Conservation (phyloP, 2,113 vertebrate species). For the Chrysochloris asiatica region DNA sequence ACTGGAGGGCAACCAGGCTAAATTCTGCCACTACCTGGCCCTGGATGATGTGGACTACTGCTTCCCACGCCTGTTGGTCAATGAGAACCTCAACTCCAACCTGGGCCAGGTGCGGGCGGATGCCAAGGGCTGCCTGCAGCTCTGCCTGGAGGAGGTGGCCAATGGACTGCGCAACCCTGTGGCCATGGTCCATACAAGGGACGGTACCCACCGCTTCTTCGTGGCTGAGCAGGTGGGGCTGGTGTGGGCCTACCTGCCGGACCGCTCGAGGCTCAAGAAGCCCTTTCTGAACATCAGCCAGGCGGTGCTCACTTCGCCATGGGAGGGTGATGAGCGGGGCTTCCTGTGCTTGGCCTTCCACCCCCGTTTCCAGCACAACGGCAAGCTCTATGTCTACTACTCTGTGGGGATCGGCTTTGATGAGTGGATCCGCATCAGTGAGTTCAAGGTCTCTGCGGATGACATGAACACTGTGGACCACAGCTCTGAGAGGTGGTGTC, state of each 20-base stretch:
- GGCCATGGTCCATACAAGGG: constrained; percentile 94
- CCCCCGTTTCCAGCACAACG: constrained; percentile 90
- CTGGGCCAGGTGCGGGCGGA: constrained; percentile 90
- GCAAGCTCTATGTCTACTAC: constrained; percentile 96
- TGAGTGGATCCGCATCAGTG: constrained; percentile 96
- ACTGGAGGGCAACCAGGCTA: constrained; percentile 82
- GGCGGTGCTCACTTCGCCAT: constrained; percentile 93
- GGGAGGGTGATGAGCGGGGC: constrained; percentile 97
- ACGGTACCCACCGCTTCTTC: constrained; percentile 95
- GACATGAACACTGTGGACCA: constrained; percentile 95
- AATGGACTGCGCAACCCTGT: constrained; percentile 93
- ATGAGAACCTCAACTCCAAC: constrained; percentile 87
- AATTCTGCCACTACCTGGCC: constrained; percentile 88
- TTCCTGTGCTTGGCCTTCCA: constrained; percentile 95
- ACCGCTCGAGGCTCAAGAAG: constrained; percentile 87
- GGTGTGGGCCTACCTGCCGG: constrained; percentile 94
- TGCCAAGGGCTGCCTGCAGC: constrained; percentile 91
- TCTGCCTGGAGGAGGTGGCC: constrained; percentile 94
- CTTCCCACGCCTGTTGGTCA: constrained; percentile 91
- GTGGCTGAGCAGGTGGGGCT: constrained; percentile 96
- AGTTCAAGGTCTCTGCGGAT: constrained; percentile 90
- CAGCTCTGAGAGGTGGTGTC: constrained; percentile 91
- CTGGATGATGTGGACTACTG: constrained; percentile 94
- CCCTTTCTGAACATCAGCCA: constrained; percentile 95
- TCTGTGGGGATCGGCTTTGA: constrained; percentile 89